phyloP scores from a whole-genome alignment of 2,888 invertebrate species.

The Caenorhabditis panamensis region DNA sequence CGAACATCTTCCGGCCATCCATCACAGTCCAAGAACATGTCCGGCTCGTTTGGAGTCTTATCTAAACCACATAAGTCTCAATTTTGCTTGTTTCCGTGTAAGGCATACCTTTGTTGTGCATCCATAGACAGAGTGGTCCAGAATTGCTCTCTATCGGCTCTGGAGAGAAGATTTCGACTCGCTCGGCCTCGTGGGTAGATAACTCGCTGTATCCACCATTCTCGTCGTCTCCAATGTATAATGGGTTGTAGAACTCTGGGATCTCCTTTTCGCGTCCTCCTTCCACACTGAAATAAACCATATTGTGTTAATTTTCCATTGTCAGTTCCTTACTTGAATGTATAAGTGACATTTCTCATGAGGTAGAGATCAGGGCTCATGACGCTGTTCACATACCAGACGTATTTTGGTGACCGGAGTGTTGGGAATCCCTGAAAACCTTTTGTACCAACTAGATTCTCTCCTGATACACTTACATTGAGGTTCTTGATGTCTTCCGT shows the following conservation, averaged over 20 bases:
- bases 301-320: not conserved
- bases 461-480: not conserved
- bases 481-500: constrained; percentile 42
- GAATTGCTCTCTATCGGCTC: constrained; percentile 83
- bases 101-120: constrained; percentile 85
- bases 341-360: constrained; percentile 90
- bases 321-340: constrained; percentile 84
- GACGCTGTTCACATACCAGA: constrained; percentile 95
- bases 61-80: constrained; percentile 79
- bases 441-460: not conserved
- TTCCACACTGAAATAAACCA: constrained; percentile 82
- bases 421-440: constrained; percentile 67
- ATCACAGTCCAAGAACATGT: constrained; percentile 84
- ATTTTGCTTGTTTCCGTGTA: not conserved
- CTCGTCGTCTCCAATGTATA: constrained; percentile 91
- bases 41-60: constrained; percentile 81
- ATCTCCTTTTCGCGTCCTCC: constrained; percentile 89
- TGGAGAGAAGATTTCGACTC: constrained; percentile 65
- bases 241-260: constrained; percentile 90
- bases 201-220: constrained; percentile 89
- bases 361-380: constrained; percentile 91
- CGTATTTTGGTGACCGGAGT: constrained; percentile 84
- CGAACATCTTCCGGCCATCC: constrained; percentile 62
- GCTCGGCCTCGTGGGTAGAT: constrained; percentile 85
- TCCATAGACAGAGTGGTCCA: constrained; percentile 89